Evolutionary conservation across 2,113 vertebrate genomes (phyloP), one percentile per base, ranked within the genome.

Genomic region (Kryptolebias marmoratus): DNA sequence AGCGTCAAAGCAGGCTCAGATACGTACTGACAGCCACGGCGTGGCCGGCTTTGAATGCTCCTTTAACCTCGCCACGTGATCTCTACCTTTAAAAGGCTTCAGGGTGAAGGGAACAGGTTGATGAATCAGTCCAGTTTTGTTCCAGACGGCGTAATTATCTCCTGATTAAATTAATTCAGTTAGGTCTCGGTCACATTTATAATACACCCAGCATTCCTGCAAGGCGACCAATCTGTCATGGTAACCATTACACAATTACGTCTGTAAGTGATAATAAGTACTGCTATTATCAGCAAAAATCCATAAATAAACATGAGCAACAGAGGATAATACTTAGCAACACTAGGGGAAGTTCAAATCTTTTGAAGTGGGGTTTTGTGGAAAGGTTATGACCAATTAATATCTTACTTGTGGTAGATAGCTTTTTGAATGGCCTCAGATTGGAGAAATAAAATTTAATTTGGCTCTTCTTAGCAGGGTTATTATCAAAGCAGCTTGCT

Each of bases 161-260:
- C 90, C 86, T 86, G 73, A 93, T 93, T 92, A 94, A 86, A 93
- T 93, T 83, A 90, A 93, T 92, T 86, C 88, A 64, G 91, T 93
- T 93, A 93, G 84, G 83, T 80, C 90, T 81, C 73, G 22, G 84
- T 87, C 79, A 30, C 79, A 76, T 90, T 89, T 89, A 88, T 87
- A 86, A 87, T 62, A 85, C 90, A 90, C 88, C 78, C 83, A 82
- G 87, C 90, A 56, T 91, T 89, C 91, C 89, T 91, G 66, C 71
- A 83, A 91, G 91, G 90, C 79, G 75, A 72, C 74, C 88, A 77
- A 85, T 93, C 87, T 73, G 83, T 94, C 93, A 91, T 91, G 89
- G 89, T 92, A 93, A 91, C 89, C 77, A 39, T 93, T 88, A 87
- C 86, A 79, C 90, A 90, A 90, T 93, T 92, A 92, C 79, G 80